A percentile compares a stretch with the other conserved stretches of the same genome.
phyloP scores from a whole-genome alignment of 2,797 vertebrate species.

The Liasis olivaceus region DNA sequence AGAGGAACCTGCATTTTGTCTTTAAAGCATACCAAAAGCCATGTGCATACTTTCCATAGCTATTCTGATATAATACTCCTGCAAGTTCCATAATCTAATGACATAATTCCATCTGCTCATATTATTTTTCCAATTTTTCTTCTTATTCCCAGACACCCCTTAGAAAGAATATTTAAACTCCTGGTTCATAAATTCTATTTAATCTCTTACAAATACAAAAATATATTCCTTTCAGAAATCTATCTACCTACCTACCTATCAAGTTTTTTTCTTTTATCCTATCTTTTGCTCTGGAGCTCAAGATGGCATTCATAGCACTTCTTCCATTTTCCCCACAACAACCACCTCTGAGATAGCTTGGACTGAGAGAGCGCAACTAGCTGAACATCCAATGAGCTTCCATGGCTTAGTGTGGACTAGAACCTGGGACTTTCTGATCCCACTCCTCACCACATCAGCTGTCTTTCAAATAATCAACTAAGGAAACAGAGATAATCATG shows the following conservation, averaged over 20 bases:
- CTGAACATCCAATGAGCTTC: not conserved
- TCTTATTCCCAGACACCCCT: not conserved
- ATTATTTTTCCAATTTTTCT: conserved; percentile 20
- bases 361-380: not conserved
- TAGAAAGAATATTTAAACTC: not conserved
- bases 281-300: not conserved
- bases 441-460: not conserved
- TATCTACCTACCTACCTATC: not conserved
- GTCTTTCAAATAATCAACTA: not conserved
- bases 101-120: not conserved
- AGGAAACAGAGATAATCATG: conserved; percentile 1
- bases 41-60: conserved; percentile 25
- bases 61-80: conserved; percentile 20
- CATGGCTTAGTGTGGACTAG: not conserved
- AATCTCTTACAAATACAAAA: conserved; percentile 3
- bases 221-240: conserved; percentile 11
- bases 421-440: not conserved
- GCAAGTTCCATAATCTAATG: conserved; percentile 22
- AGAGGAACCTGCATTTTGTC: not conserved
- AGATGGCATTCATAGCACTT: not conserved
- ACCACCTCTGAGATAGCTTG: not conserved
- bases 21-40: conserved; percentile 43
- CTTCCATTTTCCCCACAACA: too few relatives aligned
- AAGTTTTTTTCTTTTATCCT: not conserved
- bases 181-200: not conserved